Evolutionary conservation across 1,140 invertebrate species (phyloP).

Genomic region (Drosophila busckii): DNA sequence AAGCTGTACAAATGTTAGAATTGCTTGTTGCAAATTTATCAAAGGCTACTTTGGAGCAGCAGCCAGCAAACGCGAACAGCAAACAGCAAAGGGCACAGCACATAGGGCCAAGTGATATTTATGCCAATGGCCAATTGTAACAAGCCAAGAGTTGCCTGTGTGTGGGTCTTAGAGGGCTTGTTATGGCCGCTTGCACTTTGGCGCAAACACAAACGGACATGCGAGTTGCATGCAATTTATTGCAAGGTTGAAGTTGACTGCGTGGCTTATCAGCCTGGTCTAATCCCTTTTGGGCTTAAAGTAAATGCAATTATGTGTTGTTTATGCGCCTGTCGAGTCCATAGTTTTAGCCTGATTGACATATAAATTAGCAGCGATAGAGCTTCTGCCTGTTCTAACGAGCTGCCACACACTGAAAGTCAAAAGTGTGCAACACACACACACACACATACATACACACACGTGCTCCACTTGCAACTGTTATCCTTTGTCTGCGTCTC

Average conservation of each 20-base stretch:
- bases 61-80: constrained; percentile 1
- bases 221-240: constrained; percentile 74
- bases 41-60: constrained; percentile 34
- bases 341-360: constrained; percentile 73
- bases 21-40: constrained; percentile 70
- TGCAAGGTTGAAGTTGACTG: constrained; percentile 71
- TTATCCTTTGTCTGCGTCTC: constrained; percentile 65
- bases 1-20: constrained; percentile 73
- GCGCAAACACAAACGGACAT: constrained; percentile 63
- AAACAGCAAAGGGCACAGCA: constrained; percentile 40
- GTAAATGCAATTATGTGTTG: constrained; percentile 75
- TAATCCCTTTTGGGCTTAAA: constrained; percentile 49
- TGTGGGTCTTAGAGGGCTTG: constrained; percentile 61
- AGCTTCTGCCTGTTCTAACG: constrained; percentile 47
- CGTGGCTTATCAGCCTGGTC: constrained; percentile 43
- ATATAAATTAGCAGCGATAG: constrained; percentile 72
- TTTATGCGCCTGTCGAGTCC: constrained; percentile 62
- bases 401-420: constrained; percentile 48
- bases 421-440: constrained; percentile 44
- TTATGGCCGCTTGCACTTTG: constrained; percentile 33
- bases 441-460: not conserved
- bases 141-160: constrained; percentile 46
- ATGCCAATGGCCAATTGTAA: constrained; percentile 63
- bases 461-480: not conserved
- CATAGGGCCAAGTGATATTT: constrained; percentile 76